Evolutionary conservation across 2,797 vertebrate species (phyloP), one percentile per base, ranked within the genome.

Genomic region (Alosa sapidissima): DNA sequence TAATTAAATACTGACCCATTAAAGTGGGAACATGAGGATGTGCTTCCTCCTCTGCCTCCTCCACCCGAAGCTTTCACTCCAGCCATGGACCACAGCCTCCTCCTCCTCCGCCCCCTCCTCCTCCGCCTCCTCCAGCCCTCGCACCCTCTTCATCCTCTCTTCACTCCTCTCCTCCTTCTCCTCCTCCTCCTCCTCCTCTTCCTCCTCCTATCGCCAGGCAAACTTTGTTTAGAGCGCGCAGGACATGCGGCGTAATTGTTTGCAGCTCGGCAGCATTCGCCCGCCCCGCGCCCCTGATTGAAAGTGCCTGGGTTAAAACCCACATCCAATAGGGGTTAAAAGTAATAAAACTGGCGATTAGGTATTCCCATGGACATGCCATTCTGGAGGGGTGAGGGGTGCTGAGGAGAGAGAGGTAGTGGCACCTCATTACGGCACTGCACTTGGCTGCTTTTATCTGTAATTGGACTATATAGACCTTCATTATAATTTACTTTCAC

Each of bases 381-480:
- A 96, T 96, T 97, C 96, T 94, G 95, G 41, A 78, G 72, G 72
- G 72, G 72, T 78, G 72, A 78, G 90, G 89, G 85, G 91, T 92
- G 90, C 82, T 83, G 72, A 82, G 82, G 87, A 94, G 94, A 96
- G 96, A 96, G 97, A 96, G 97, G 96, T 97, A 95, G 96, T 98
- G 97, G 97, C 98, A 98, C 97, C 97, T 99, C 98, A 99, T 99
- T 99, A 99, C 97, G 95, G 92, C 93, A 96, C 95, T 96, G 95
- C 96, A 96, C 96, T 98, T 96, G 96, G 97, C 97, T 97, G 96
- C 97, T 98, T 99, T 98, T 99, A 99, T 99, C 97, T 97, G 97
- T 99, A 99, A 99, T 99, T 99, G 98, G 97, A 98, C 97, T 96
- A 97, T 97, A 98, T 98, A 98, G 97, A 96, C 98, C 98, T 99